Conservation (phyloP, 2,797 vertebrate genomes). For the Pelochelys cantorii region DNA sequence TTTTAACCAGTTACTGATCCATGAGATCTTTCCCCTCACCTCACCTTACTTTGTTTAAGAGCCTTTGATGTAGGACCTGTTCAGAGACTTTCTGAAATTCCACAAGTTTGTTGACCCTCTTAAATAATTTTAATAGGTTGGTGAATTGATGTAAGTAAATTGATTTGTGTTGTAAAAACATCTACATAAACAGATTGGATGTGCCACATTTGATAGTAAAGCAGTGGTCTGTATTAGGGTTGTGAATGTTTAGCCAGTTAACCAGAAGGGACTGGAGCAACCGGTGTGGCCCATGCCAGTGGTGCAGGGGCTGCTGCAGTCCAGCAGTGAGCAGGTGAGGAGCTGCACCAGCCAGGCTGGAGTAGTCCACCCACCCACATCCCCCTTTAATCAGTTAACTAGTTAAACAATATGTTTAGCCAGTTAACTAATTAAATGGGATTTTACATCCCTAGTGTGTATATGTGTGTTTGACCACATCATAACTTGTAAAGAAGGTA, state of each 20-base stretch:
- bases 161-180: background rate
- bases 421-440: too few species aligned
- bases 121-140: background rate
- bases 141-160: background rate
- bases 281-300: too few species aligned
- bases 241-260: too few species aligned
- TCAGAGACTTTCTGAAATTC: background rate
- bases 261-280: too few species aligned
- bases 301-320: too few species aligned
- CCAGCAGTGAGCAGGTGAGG: too few species aligned
- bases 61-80: background rate
- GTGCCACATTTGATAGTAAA: background rate
- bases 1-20: background rate
- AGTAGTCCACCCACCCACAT: too few species aligned
- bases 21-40: background rate
- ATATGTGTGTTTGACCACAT: background rate
- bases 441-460: background rate
- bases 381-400: too few species aligned
- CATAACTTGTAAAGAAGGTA: background rate
- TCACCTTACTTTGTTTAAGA: background rate
- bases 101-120: background rate
- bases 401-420: too few species aligned
- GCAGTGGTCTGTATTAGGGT: background rate
- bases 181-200: background rate
- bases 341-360: too few species aligned